phyloP scores from a whole-genome alignment of 2,113 vertebrate species.

The Chascanopsetta lugubris region DNA sequence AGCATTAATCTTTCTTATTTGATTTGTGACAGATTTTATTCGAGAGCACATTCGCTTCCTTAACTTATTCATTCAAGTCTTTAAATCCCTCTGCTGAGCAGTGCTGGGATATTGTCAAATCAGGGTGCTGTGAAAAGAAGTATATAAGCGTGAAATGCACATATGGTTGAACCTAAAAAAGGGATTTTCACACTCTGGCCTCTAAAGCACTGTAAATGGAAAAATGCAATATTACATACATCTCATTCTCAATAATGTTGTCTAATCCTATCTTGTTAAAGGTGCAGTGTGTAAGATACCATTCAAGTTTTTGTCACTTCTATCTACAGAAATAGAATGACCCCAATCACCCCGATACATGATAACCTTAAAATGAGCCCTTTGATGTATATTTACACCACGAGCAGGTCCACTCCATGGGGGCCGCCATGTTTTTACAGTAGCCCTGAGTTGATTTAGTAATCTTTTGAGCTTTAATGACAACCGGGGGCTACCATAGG shows the following conservation, averaged over 20 bases:
- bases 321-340: too few species aligned
- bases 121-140: conserved; percentile 32
- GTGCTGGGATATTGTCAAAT: conserved; percentile 31
- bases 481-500: too few species aligned
- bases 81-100: conserved; percentile 36
- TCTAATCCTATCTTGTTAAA: neutral
- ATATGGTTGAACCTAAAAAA: conserved; percentile 18
- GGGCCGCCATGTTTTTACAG: too few species aligned
- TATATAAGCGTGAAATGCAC: conserved; percentile 41
- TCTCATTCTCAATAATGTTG: neutral
- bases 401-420: too few species aligned
- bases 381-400: too few species aligned
- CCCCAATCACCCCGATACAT: too few species aligned
- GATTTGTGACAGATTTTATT: conserved; percentile 59
- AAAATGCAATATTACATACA: conserved; percentile 3
- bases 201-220: neutral
- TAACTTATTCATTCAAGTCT: conserved; percentile 40
- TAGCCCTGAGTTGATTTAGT: too few species aligned
- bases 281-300: too few species aligned
- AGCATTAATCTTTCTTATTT: conserved; percentile 51
- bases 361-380: too few species aligned
- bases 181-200: neutral
- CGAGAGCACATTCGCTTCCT: conserved; percentile 24
- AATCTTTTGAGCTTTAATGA: too few species aligned
- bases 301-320: too few species aligned